phyloP scores from a whole-genome alignment of 2,113 vertebrate species.

The Noturus placidus region DNA sequence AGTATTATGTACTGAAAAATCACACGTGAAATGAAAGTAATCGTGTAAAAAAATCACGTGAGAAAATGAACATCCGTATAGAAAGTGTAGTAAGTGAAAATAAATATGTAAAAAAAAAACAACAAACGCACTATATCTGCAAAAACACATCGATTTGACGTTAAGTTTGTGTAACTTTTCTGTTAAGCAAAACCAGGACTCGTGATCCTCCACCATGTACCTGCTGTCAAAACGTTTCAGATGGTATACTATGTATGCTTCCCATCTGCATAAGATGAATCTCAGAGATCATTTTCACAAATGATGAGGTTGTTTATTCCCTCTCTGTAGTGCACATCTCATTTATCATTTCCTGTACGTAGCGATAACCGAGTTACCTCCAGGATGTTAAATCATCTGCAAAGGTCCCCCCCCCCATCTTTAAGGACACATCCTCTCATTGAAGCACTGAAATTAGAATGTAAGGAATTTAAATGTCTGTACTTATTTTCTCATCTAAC shows the following conservation, averaged over 20 bases:
- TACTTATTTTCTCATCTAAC: slow-evolving; percentile 58
- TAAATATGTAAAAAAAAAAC: neutral
- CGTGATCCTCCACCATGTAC: neutral
- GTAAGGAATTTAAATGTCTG: slow-evolving; percentile 65
- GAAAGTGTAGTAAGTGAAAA: neutral
- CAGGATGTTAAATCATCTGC: slow-evolving; percentile 18
- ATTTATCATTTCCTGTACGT: slow-evolving; percentile 29
- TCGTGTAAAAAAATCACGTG: neutral
- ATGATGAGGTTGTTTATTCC: slow-evolving; percentile 1
- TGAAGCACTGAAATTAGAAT: slow-evolving; percentile 49
- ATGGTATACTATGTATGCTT: too few relatives aligned
- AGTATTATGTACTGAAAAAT: neutral
- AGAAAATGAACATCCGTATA: neutral
- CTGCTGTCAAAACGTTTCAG: neutral
- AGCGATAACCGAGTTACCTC: slow-evolving; percentile 16
- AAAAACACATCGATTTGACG: neutral
- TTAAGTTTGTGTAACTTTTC: neutral
- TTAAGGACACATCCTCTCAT: slow-evolving; percentile 29
- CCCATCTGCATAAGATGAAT: slow-evolving; percentile 11
- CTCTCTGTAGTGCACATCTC: neutral
- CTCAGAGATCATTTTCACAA: neutral
- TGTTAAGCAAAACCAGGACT: neutral
- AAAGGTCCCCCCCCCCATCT: slow-evolving; percentile 13
- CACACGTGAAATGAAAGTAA: neutral
- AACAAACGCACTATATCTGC: neutral